Percentiles rank a stretch among this genome's conserved stretches.
Evolutionary conservation across 2,888 invertebrate species (phyloP).

Genomic region (Drosophila barbarae): DNA sequence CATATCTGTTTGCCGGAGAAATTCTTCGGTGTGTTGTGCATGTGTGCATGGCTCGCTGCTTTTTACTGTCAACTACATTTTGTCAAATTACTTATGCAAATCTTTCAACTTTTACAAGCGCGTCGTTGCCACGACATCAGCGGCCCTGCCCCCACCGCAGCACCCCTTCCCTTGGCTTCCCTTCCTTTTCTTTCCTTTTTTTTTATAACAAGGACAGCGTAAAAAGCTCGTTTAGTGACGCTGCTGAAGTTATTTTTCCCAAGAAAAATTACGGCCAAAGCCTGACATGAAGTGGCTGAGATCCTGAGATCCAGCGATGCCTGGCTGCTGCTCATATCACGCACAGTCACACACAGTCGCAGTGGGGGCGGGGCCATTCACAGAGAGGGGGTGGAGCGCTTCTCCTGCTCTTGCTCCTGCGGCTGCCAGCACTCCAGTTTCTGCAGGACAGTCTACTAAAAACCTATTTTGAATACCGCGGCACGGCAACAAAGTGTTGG

Average conservation of each 20-base stretch:
- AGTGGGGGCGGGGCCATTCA: constrained; percentile 44
- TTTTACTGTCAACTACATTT: constrained; percentile 75
- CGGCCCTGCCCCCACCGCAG: constrained; percentile 4
- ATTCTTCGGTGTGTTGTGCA: constrained; percentile 34
- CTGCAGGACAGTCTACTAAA: constrained; percentile 57
- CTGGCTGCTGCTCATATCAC: constrained; percentile 57
- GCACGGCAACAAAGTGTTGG: constrained; percentile 47
- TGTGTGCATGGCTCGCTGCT: constrained; percentile 53
- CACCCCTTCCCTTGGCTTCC: neutral
- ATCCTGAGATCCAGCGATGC: constrained; percentile 13
- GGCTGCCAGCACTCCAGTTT: constrained; percentile 1
- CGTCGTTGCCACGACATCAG: constrained; percentile 61
- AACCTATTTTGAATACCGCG: constrained; percentile 60
- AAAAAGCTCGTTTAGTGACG: constrained; percentile 65
- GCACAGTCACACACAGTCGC: constrained; percentile 49
- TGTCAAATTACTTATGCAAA: constrained; percentile 77
- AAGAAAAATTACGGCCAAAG: constrained; percentile 66
- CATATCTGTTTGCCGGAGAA: constrained; percentile 53
- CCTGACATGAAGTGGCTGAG: constrained; percentile 66
- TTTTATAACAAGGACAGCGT: constrained; percentile 34
- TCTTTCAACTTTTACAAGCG: constrained; percentile 73
- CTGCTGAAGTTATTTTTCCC: constrained; percentile 43
- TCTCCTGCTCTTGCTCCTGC: neutral
- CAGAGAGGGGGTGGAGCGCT: constrained; percentile 34
- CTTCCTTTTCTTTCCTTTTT: neutral